phyloP scores from a whole-genome alignment of 2,888 invertebrate genomes.

The Torymus auratus region DNA sequence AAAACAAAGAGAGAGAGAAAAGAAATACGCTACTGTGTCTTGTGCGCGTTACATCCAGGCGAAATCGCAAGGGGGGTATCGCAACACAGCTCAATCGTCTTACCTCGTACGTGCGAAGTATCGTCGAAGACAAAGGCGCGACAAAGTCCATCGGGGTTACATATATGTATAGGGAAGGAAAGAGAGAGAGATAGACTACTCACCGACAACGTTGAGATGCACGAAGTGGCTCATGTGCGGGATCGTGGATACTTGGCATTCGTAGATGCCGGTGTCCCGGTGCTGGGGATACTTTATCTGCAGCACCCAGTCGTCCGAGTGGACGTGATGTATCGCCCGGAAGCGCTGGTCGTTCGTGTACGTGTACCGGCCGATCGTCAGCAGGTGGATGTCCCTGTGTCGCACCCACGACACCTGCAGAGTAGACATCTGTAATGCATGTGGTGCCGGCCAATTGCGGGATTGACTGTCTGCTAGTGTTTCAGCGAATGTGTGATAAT shows the following conservation, averaged over 20 bases:
- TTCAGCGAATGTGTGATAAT: too few relatives aligned
- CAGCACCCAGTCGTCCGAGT: constrained; percentile 94
- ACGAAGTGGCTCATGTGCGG: constrained; percentile 95
- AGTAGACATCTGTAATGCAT: constrained; percentile 49
- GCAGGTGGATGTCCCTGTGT: constrained; percentile 91
- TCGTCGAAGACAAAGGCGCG: too few relatives aligned
- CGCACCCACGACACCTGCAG: constrained; percentile 94
- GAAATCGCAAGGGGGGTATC: too few relatives aligned
- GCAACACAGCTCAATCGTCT: too few relatives aligned
- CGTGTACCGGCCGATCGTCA: constrained; percentile 93
- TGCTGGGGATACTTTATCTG: constrained; percentile 95
- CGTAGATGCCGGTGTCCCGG: constrained; percentile 92
- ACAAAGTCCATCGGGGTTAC: too few relatives aligned
- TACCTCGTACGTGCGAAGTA: too few relatives aligned
- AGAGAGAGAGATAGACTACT: constrained; percentile 80
- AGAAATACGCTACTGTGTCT: too few relatives aligned
- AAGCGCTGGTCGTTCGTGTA: constrained; percentile 95
- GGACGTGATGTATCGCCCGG: constrained; percentile 80
- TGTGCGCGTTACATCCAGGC: too few relatives aligned
- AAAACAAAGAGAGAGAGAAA: too few relatives aligned
- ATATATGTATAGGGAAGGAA: neutral
- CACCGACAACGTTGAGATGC: constrained; percentile 93
- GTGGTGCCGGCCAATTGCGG: neutral
- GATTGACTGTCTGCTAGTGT: too few relatives aligned
- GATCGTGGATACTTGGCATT: constrained; percentile 95